Base-by-base conservation (phyloP, 2,113 vertebrate genomes). In the Alexandromys fortis region DNA sequence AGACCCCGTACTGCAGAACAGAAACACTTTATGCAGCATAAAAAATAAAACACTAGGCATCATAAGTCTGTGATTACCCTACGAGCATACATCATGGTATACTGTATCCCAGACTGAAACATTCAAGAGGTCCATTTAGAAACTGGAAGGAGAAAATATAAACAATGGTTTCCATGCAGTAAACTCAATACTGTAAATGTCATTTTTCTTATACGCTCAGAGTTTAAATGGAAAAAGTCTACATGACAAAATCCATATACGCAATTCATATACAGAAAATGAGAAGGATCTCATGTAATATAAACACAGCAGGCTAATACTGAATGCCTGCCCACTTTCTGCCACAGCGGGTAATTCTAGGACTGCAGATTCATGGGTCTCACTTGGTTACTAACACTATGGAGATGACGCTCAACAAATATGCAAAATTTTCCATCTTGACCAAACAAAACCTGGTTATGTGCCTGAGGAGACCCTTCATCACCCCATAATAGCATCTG, bases 101-200 rank as follows among this genome's bases (percentile, higher is more conserved):
- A 68, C 70, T 49, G 42, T 77, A 38, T 94, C 75, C 47, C 38
- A 86, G 75, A 76, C 3, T 42, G 61, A 97, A 95, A 95, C 63
- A 52, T 68, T 79, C 49, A 86, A 58, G 67, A 86, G 77, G n/a
- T 78, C 47, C 72, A 88, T 45, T 92, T 81, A 94, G 63, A 89
- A 91, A 86, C 0, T n/a, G 28, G 17, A 88, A 95, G 26, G 58
- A 22, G 70, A 88, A 96, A 96, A 82, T 12, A 73, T n/a, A 73
- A 89, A 63, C 45, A 95, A 79, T 91, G 85, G 24, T 73, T 91
- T 87, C 58, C 58, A 47, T 28, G 63, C 67, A 21, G 65, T 65
- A 85, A 95, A 55, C 81, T 77, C n/a, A 90, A 61, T 86, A 86
- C 7, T 65, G 83, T 7, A 90, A 55, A 52, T 73, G 30, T 52